Base-by-base conservation (phyloP, 2,888 invertebrate species). In the Nysson spinosus region DNA sequence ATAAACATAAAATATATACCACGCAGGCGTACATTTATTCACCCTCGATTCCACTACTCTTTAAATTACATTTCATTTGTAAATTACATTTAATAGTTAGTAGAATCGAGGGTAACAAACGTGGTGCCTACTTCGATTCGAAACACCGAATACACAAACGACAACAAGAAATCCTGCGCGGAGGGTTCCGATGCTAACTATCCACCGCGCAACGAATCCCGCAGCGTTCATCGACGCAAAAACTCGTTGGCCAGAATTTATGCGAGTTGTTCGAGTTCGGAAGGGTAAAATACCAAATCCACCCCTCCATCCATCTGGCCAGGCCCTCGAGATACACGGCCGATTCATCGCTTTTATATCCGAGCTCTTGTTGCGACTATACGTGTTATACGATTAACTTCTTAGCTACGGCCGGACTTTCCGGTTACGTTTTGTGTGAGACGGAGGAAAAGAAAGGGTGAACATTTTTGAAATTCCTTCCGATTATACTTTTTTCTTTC, bases 191-290 rank as follows among this genome's bases (percentile, higher is more conserved):
- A 11, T 2, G 44, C 14, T 40, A 46, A 30, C 39, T 9, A 28
- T 24, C n/a, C 34, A 34, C n/a, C 17, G 5, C 24, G 40, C 24
- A 42, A 55, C 42, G 17, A n/a, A 51, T 50, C 28, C 46, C 30
- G 7, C n/a, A 16, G 37, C 32, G 34, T 6, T 4, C 26, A 46
- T 17, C 61, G 62, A 56, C 56, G 70, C 64, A 72, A 80, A 80
- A 79, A 77, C 78, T 72, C 72, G n/a, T 77, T 74, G 70, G 67
- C 37, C 42, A 56, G 72, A 79, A 80, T 80, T 80, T 80, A 80
- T 80, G 75, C 69, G 79, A 78, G 69, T 80, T 75, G 75, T 76
- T 73, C 62, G 70, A 72, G 63, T 77, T 76, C 63, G 32, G 43
- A 19, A 12, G 24, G 55, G 47, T 50, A 61, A 75, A 72, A 75